A percentile compares a stretch with the other conserved stretches of the same genome.
phyloP scores from a whole-genome alignment of 2,113 vertebrate genomes.

The Amazona vittata region DNA sequence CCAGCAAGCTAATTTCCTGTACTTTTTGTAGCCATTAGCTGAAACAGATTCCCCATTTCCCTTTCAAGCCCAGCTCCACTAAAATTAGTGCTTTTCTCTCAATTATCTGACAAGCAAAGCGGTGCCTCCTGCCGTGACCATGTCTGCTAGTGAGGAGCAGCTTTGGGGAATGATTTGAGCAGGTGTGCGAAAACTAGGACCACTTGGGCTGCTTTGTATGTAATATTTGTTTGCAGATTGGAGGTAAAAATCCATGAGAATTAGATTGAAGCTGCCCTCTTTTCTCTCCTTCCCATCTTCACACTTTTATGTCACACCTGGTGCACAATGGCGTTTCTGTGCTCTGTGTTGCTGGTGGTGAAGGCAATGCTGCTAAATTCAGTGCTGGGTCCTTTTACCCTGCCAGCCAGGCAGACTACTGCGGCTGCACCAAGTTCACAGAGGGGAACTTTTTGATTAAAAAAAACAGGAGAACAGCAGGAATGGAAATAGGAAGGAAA shows the following conservation, averaged over 20 bases:
- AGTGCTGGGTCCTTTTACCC: background rate
- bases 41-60: background rate
- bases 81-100: background rate
- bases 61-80: background rate
- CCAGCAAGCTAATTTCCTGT: background rate
- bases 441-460: background rate
- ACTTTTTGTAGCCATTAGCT: background rate
- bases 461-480: background rate
- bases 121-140: rapidly evolving
- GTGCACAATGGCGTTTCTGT: rapidly evolving
- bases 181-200: background rate
- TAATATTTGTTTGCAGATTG: background rate
- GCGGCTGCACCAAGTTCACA: background rate
- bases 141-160: background rate
- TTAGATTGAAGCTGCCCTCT: background rate
- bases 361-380: background rate
- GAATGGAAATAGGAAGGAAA: background rate
- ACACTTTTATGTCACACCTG: background rate
- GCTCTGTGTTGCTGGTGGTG: background rate
- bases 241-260: background rate
- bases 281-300: background rate
- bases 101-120: background rate
- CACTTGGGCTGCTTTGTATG: background rate
- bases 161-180: background rate
- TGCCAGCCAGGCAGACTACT: background rate